Conservation (phyloP, 2,113 vertebrate genomes). For the Peucedramus taeniatus region DNA sequence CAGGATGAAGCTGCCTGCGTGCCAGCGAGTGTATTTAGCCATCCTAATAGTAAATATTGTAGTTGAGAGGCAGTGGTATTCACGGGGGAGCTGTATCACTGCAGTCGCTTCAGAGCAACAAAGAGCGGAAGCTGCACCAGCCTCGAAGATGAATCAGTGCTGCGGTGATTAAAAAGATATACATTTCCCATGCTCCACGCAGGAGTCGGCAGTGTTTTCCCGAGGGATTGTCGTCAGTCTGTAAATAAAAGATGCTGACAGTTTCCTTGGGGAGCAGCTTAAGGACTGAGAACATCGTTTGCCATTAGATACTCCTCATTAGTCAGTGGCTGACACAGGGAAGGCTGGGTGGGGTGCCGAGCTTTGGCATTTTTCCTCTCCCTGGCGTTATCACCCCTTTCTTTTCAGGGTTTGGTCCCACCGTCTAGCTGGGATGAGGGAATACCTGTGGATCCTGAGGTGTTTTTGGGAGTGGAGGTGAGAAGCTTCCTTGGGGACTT, state of each 20-base stretch:
- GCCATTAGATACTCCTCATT: not conserved
- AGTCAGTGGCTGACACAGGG: not conserved
- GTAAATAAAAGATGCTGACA: constrained; percentile 20
- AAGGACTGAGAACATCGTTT: not conserved
- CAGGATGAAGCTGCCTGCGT: not conserved
- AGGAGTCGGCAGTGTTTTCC: not conserved
- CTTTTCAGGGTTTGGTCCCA: not conserved
- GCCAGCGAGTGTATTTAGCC: not conserved
- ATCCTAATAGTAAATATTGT: constrained; percentile 15
- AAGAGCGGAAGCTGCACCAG: not conserved
- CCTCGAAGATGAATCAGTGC: not conserved
- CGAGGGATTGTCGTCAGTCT: not conserved
- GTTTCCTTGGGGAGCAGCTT: constrained; percentile 5
- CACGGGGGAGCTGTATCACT: constrained; percentile 26
- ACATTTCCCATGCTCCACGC: not conserved
- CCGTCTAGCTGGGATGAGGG: not conserved
- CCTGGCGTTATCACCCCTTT: not conserved
- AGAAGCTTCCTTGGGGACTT: not conserved
- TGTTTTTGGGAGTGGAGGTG: not conserved
- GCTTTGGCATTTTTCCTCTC: not conserved
- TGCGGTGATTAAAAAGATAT: constrained; percentile 10
- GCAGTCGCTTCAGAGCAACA: not conserved
- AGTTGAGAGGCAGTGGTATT: not conserved
- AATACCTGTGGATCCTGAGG: not conserved
- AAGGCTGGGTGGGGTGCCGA: not conserved